phyloP scores from a whole-genome alignment of 1,140 invertebrate species.

The Saxidomus purpurata region DNA sequence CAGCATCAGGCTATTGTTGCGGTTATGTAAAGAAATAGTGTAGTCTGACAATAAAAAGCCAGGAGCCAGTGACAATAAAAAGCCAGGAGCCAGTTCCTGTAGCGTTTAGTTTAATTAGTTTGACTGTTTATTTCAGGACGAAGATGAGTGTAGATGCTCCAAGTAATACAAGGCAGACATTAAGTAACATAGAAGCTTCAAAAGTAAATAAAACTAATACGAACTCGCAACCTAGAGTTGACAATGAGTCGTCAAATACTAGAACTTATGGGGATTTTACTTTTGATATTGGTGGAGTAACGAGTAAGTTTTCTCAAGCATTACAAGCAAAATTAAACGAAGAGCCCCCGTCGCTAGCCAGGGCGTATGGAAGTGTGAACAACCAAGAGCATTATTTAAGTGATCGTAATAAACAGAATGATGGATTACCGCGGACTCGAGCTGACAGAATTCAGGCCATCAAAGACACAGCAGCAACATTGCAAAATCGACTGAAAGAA shows the following conservation, averaged over 20 bases:
- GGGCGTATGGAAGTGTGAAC: constrained; percentile 41
- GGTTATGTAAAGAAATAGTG: too few species aligned
- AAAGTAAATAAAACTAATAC: constrained; percentile 27
- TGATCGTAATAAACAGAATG: constrained; percentile 12
- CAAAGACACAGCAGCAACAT: constrained; percentile 77
- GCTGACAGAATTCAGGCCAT: constrained; percentile 81
- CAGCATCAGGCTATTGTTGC: too few species aligned
- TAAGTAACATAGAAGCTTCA: constrained; percentile 38
- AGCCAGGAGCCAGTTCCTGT: too few species aligned
- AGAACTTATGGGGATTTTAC: constrained; percentile 72
- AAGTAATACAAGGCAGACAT: constrained; percentile 12
- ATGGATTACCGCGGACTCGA: constrained; percentile 64
- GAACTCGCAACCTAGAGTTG: background rate
- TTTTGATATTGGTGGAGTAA: constrained; percentile 76
- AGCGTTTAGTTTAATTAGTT: too few species aligned
- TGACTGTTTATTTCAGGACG: constrained; percentile 39
- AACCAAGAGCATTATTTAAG: constrained; percentile 14
- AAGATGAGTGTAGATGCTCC: constrained; percentile 47
- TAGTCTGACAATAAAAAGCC: too few species aligned
- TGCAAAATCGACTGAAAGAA: constrained; percentile 79
- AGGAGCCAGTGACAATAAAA: too few species aligned
- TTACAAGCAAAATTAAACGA: constrained; percentile 69
- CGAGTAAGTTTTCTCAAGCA: constrained; percentile 79
- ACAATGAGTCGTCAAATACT: constrained; percentile 52
- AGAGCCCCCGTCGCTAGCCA: constrained; percentile 44